Conservation (phyloP, 2,113 vertebrate genomes). For the Tragelaphus strepsiceros region DNA sequence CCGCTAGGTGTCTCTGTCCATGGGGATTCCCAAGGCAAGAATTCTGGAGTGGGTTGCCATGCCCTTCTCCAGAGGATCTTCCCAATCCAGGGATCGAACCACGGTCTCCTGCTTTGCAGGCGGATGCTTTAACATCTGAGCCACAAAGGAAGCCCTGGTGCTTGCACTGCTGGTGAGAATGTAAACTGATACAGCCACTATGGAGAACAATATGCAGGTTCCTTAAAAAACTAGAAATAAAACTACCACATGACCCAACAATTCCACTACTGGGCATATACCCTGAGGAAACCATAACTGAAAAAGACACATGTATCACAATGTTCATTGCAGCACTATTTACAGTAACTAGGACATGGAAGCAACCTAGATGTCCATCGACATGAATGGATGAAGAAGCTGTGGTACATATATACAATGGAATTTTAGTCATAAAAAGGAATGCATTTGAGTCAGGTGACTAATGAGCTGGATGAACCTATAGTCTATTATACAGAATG, state of each 20-base stretch:
- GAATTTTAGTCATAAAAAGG: background rate
- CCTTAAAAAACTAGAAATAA: background rate
- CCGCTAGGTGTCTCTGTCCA: background rate
- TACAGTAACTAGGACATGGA: background rate
- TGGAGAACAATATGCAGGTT: background rate
- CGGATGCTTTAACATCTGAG: background rate
- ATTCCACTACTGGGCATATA: background rate
- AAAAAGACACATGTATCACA: background rate
- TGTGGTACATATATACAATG: background rate
- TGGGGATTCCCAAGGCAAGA: background rate
- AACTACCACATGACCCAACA: background rate
- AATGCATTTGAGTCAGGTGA: background rate
- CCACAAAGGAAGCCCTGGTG: background rate
- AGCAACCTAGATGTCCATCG: background rate
- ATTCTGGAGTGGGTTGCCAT: background rate
- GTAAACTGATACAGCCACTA: background rate
- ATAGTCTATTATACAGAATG: background rate
- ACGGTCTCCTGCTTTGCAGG: background rate
- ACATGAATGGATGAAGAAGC: background rate
- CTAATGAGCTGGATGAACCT: background rate
- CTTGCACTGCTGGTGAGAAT: background rate
- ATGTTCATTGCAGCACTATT: background rate
- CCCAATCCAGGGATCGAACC: background rate
- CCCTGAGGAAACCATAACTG: background rate
- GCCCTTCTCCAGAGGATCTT: background rate